phyloP scores from a whole-genome alignment of 2,888 invertebrate species.

The Erebia ligea region DNA sequence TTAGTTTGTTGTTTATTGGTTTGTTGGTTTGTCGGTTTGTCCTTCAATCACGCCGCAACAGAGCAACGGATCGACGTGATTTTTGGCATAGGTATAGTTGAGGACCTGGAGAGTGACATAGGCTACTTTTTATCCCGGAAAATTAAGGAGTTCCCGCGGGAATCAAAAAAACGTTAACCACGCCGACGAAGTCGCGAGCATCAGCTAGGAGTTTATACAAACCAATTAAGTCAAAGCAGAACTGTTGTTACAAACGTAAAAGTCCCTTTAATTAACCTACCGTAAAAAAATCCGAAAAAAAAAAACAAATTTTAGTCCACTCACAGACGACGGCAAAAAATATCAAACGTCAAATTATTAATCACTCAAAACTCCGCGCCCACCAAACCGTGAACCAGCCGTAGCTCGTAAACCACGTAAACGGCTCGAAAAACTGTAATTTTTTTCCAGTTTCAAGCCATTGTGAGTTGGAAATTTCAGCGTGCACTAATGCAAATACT shows the following conservation, averaged over 20 bases:
- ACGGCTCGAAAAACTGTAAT: conserved; percentile 40
- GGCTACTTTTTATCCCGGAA: too few relatives aligned
- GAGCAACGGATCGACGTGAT: too few relatives aligned
- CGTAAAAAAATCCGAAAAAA: conserved; percentile 38
- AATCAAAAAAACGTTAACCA: not conserved
- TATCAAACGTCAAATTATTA: conserved; percentile 45
- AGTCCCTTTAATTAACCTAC: conserved; percentile 42
- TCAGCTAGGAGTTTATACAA: not conserved
- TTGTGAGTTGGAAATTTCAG: conserved; percentile 47
- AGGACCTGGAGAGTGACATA: too few relatives aligned
- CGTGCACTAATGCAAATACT: conserved; percentile 61
- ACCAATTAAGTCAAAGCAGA: conserved; percentile 37
- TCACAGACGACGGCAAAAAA: conserved; percentile 31
- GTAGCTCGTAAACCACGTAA: conserved; percentile 34
- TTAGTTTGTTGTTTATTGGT: too few relatives aligned
- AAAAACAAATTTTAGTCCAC: conserved; percentile 42
- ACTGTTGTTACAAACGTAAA: conserved; percentile 30
- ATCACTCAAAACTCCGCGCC: conserved; percentile 42
- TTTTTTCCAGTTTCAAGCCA: conserved; percentile 44
- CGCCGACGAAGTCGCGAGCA: too few relatives aligned
- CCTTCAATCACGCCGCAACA: too few relatives aligned
- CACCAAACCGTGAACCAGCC: conserved; percentile 35
- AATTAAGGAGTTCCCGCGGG: too few relatives aligned
- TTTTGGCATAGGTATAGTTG: too few relatives aligned
- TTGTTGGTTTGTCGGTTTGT: too few relatives aligned